Conservation (phyloP, 2,113 vertebrate species). For the Sterna hirundo region DNA sequence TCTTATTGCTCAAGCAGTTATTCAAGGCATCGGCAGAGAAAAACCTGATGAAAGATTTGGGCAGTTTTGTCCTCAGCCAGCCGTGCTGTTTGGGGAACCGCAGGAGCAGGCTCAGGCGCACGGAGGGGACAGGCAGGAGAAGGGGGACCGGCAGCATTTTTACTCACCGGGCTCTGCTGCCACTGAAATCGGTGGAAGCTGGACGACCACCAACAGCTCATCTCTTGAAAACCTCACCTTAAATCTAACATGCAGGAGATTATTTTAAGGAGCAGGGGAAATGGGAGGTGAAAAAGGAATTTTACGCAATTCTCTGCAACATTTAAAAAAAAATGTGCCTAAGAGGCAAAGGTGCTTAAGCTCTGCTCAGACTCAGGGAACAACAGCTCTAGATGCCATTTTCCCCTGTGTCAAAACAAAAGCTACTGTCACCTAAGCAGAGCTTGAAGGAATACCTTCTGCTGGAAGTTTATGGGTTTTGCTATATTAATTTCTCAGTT, state of each 20-base stretch:
- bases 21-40: not conserved
- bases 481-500: constrained; percentile 1
- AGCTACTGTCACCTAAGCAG: not conserved
- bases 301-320: not conserved
- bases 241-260: not conserved
- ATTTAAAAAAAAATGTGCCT: not conserved
- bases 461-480: not conserved
- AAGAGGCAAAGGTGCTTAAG: not conserved
- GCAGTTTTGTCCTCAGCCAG: not conserved
- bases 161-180: not conserved
- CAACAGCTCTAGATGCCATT: not conserved
- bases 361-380: not conserved
- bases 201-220: not conserved
- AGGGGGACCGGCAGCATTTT: not conserved
- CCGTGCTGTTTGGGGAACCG: not conserved
- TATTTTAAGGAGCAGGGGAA: not conserved
- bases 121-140: not conserved
- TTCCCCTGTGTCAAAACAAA: not conserved
- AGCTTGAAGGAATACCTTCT: not conserved
- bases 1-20: not conserved
- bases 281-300: not conserved
- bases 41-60: not conserved
- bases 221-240: not conserved
- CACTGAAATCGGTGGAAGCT: rapidly evolving
- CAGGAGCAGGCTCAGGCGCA: not conserved